These are phyloP conservation scores for Melolontha melolontha DNA, from an alignment of 2,888 invertebrate genomes.

Conservation along the genomic window DNA sequence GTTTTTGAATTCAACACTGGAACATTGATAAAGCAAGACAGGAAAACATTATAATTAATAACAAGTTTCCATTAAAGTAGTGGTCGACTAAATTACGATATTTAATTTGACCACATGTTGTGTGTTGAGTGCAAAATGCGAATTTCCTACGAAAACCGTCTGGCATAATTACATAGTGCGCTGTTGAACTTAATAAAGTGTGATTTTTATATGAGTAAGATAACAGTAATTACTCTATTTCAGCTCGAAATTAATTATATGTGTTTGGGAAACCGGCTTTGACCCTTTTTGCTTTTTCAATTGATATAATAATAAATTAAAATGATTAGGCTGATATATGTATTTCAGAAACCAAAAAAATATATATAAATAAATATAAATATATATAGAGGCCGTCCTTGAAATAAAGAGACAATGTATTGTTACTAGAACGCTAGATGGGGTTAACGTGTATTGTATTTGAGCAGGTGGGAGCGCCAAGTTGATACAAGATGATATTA, in stretches of 20 bases:
- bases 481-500: too few relatives aligned
- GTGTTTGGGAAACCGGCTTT: slow-evolving; percentile 12
- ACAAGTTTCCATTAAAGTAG: slow-evolving; percentile 19
- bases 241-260: slow-evolving; percentile 10
- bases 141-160: slow-evolving; percentile 29
- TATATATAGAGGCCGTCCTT: too few relatives aligned
- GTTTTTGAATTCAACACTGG: too few relatives aligned
- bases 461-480: too few relatives aligned
- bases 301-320: too few relatives aligned
- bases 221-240: slow-evolving; percentile 26
- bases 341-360: too few relatives aligned
- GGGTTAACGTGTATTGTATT: too few relatives aligned
- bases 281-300: not conserved
- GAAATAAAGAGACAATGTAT: too few relatives aligned
- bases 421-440: too few relatives aligned
- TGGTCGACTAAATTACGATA: slow-evolving; percentile 19
- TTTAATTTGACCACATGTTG: slow-evolving; percentile 31
- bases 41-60: slow-evolving; percentile 16
- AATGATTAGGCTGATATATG: too few relatives aligned
- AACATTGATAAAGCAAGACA: not conserved
- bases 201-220: slow-evolving; percentile 19
- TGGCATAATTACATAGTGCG: slow-evolving; percentile 19
- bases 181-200: slow-evolving; percentile 24
- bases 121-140: slow-evolving; percentile 18
- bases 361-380: too few relatives aligned